Percentiles rank a stretch among this genome's conserved stretches.
Evolutionary conservation across 2,888 invertebrate species (phyloP).

Genomic region (Cyclophora punctaria): DNA sequence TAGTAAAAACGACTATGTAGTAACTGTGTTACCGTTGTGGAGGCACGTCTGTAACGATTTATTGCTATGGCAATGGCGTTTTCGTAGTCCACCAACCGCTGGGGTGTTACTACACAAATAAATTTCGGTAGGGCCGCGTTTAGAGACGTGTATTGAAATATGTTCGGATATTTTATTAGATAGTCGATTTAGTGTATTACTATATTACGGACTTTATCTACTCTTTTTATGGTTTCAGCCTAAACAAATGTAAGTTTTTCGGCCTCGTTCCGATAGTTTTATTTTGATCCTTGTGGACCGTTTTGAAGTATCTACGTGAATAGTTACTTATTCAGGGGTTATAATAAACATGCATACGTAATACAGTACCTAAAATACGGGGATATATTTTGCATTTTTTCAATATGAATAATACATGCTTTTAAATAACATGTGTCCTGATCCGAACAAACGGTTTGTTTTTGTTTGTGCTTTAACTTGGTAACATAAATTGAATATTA

Average conservation of each 20-base stretch:
- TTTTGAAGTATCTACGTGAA: background rate
- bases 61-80: slow-evolving; percentile 53
- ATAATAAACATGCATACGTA: no score
- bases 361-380: no score
- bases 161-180: slow-evolving; percentile 53
- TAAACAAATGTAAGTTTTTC: slow-evolving; percentile 17
- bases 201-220: slow-evolving; percentile 27
- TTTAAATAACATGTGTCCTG: no score
- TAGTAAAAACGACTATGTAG: slow-evolving; percentile 42
- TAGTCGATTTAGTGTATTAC: slow-evolving; percentile 39
- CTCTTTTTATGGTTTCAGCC: slow-evolving; percentile 17
- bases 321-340: no score
- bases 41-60: slow-evolving; percentile 53
- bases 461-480: no score
- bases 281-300: slow-evolving; percentile 1
- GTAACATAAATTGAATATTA: no score
- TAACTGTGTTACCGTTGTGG: slow-evolving; percentile 30
- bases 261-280: slow-evolving; percentile 1
- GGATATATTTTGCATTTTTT: no score
- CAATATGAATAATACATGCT: no score
- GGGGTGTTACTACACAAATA: slow-evolving; percentile 58
- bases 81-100: slow-evolving; percentile 45
- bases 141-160: slow-evolving; percentile 50
- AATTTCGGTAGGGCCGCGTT: slow-evolving; percentile 50
- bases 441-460: no score